Evolutionary conservation across 1,140 invertebrate genomes (phyloP).

Genomic region (Hycleus phaleratus): DNA sequence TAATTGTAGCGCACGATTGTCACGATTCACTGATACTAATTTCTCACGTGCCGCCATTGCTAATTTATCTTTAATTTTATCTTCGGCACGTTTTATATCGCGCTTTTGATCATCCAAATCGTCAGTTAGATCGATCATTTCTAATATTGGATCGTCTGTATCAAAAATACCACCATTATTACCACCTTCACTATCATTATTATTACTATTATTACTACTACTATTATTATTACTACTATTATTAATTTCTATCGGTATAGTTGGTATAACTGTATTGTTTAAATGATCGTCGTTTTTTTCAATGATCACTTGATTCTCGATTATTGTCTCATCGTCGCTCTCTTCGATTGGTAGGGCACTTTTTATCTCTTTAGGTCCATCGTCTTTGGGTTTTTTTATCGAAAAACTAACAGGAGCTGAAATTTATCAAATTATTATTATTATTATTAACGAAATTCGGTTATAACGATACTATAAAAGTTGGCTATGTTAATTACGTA

Average conservation of each 20-base stretch:
- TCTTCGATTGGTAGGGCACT: slow-evolving; percentile 64
- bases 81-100: slow-evolving; percentile 44
- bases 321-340: slow-evolving; percentile 51
- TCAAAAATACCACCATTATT: slow-evolving; percentile 21
- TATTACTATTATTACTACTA: slow-evolving; percentile 3
- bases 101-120: slow-evolving; percentile 37
- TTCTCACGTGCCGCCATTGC: slow-evolving; percentile 54
- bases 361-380: slow-evolving; percentile 56
- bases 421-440: slow-evolving; percentile 1
- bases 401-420: slow-evolving; percentile 69
- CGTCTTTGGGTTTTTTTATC: slow-evolving; percentile 69
- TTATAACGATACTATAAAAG: too few relatives aligned
- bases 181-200: slow-evolving; percentile 30
- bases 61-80: slow-evolving; percentile 56
- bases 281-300: too few relatives aligned
- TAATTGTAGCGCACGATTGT: slow-evolving; percentile 59
- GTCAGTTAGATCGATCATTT: slow-evolving; percentile 49
- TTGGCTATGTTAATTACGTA: too few relatives aligned
- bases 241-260: slow-evolving; percentile 2
- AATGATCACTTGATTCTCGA: background rate
- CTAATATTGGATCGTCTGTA: slow-evolving; percentile 35
- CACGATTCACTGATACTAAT: slow-evolving; percentile 45
- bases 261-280: background rate
- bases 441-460: background rate
- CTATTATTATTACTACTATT: slow-evolving; percentile 12